Evolutionary conservation across 1,140 invertebrate species (phyloP), one percentile per base, ranked within the genome.

Genomic region (Lepidostoma basale): DNA sequence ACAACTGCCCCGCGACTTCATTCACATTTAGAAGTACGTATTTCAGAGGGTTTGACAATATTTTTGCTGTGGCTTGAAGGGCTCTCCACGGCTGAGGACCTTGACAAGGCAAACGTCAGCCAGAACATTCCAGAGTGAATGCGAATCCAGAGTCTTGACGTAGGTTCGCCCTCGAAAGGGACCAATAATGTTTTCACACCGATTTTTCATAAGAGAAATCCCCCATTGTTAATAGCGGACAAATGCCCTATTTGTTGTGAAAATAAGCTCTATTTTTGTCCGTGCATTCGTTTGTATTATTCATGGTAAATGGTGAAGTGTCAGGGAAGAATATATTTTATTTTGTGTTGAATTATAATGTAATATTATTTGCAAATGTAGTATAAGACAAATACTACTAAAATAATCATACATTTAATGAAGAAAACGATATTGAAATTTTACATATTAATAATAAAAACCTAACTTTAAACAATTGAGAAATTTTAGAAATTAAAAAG

Each of bases 211-310:
- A 56, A 14, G 10, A 54, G 30, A 39, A 65, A 40, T 39, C 30
- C 16, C 9, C 62, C 20, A 65, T 65, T 52, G 45, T 52, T 28
- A 40, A 39, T 9, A 5, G 20, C 20, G 30, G 33, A 65, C 62
- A 65, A 63, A 33, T 56, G 49, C 40, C 9, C 47, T 40, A 65
- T 52, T 65, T 65, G 62, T 65, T 65, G 49, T 54, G 45, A 40
- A 54, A 54, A 65, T 54, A 65, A 65, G 16, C 54, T 33, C 40
- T 59, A 59, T 59, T 59, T 59, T 59, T 59, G 54, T 54, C 18
- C 36, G 10, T 9, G 10, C n/a, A 56, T 59, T 59, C 30, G 14
- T 22, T 4, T 5, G 40, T 20, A 39, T 59, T 40, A 59, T 20
- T 12, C 16, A 36, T 23, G 33, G 10, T 36, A n/a, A n/a, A n/a